Evolutionary conservation across 1,140 invertebrate species (phyloP).

Genomic region (Drosophila hydei): DNA sequence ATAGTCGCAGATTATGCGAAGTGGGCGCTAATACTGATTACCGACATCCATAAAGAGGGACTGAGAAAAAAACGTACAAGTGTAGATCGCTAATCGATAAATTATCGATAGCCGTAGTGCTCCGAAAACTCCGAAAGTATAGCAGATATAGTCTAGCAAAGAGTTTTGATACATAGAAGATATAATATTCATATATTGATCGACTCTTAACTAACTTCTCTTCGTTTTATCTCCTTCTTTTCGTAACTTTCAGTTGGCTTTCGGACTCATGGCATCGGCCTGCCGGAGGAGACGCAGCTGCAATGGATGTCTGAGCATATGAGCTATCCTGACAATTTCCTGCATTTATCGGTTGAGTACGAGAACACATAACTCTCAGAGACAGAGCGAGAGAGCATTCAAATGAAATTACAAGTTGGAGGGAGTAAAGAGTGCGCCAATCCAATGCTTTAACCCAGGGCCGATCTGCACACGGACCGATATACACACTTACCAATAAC

Average conservation of each 20-base stretch:
- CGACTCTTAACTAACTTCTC: neutral
- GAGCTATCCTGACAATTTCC: constrained; percentile 99
- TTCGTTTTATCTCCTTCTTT: constrained; percentile 32
- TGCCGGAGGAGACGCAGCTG: constrained; percentile 95
- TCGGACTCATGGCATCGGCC: constrained; percentile 94
- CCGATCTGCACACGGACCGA: constrained; percentile 18
- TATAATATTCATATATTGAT: no score
- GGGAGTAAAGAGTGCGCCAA: constrained; percentile 7
- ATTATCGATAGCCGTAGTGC: no score
- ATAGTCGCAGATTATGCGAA: constrained; percentile 30
- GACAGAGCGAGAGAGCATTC: no score
- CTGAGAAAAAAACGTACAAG: neutral
- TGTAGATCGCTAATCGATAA: neutral
- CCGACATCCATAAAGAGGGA: neutral
- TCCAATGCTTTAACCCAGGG: constrained; percentile 10
- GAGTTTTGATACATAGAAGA: no score
- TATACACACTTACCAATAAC: constrained; percentile 11
- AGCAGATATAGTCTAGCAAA: no score
- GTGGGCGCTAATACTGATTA: constrained; percentile 29
- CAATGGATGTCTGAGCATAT: constrained; percentile 99
- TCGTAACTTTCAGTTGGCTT: constrained; percentile 88
- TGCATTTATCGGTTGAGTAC: constrained; percentile 90
- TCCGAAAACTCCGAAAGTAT: no score
- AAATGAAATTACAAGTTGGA: no score
- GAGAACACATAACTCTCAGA: constrained; percentile 36